A percentile compares a stretch with the other conserved stretches of the same genome.
These are phyloP conservation scores for Yponomeuta sedellus DNA, from an alignment of 2,888 invertebrate genomes.

Conservation along the genomic window DNA sequence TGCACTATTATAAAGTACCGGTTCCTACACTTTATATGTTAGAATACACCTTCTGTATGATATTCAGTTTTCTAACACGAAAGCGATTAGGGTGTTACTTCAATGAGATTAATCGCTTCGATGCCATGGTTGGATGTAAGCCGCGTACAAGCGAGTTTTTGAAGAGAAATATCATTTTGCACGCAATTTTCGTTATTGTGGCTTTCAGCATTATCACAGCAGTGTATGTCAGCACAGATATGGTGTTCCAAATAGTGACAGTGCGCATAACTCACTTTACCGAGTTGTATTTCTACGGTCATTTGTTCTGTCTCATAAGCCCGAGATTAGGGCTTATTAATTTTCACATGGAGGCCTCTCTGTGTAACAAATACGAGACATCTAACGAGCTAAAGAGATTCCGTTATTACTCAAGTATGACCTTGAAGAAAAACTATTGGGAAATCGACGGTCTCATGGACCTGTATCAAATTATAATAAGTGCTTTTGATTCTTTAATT, in stretches of 20 bases:
- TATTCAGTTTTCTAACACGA: slow-evolving; percentile 32
- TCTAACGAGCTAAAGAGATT: background rate
- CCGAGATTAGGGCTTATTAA: slow-evolving; percentile 45
- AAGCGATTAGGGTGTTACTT: slow-evolving; percentile 37
- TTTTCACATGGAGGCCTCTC: slow-evolving; percentile 38
- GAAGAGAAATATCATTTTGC: slow-evolving; percentile 5
- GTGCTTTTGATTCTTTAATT: slow-evolving; percentile 42
- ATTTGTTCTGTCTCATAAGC: slow-evolving; percentile 41
- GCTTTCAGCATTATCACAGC: background rate
- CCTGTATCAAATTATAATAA: slow-evolving; percentile 43
- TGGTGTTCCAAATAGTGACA: slow-evolving; percentile 5
- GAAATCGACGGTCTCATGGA: slow-evolving; percentile 44
- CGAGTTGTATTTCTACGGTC: slow-evolving; percentile 45
- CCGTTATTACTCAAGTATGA: background rate
- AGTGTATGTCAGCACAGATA: background rate
- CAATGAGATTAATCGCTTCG: slow-evolving; percentile 39
- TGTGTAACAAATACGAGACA: background rate
- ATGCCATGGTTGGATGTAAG: slow-evolving; percentile 36
- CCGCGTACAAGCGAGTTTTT: slow-evolving; percentile 28
- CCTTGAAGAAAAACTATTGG: background rate
- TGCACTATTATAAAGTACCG: background rate
- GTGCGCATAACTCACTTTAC: slow-evolving; percentile 30
- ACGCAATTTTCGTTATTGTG: background rate
- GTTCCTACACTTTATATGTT: slow-evolving; percentile 15
- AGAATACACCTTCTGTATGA: slow-evolving; percentile 28